Percentiles rank a stretch among this genome's conserved stretches.
These are phyloP conservation scores for Drosophila nasuta DNA, from an alignment of 1,140 invertebrate species.

Conservation along the genomic window DNA sequence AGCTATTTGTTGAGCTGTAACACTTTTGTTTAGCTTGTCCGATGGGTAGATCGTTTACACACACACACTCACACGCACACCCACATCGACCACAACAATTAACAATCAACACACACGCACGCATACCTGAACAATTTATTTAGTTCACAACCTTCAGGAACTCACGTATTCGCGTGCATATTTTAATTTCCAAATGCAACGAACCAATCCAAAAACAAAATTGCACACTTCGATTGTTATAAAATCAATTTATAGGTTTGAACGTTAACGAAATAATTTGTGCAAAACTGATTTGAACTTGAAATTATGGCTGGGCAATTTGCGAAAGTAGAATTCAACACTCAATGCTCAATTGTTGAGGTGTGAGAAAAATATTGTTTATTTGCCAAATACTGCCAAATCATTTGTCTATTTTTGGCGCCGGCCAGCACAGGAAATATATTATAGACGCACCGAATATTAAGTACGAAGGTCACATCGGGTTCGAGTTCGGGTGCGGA, in stretches of 20 bases:
- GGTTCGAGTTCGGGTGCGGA: not conserved
- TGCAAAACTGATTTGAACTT: conserved; percentile 19
- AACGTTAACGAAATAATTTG: conserved; percentile 18
- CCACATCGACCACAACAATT: not conserved
- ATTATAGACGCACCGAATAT: conserved; percentile 15
- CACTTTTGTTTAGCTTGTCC: conserved; percentile 16
- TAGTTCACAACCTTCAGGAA: conserved; percentile 49
- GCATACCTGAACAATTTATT: conserved; percentile 21
- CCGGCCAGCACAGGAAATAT: conserved; percentile 39
- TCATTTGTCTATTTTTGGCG: conserved; percentile 45
- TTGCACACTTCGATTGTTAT: conserved; percentile 15
- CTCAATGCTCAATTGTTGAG: conserved; percentile 9
- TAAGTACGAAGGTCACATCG: conserved; percentile 25
- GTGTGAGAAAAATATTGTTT: conserved; percentile 21
- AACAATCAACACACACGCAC: not conserved
- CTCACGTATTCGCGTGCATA: conserved; percentile 38
- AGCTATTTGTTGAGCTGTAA: conserved; percentile 41
- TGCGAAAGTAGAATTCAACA: not conserved
- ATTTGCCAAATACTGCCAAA: conserved; percentile 52
- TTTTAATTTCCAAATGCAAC: conserved; percentile 29
- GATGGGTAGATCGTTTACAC: conserved; percentile 15
- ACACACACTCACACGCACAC: not conserved
- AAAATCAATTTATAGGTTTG: conserved; percentile 2
- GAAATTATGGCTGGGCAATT: conserved; percentile 26
- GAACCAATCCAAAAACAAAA: conserved; percentile 30